phyloP scores from a whole-genome alignment of 2,113 vertebrate genomes.

The Pristiophorus japonicus region DNA sequence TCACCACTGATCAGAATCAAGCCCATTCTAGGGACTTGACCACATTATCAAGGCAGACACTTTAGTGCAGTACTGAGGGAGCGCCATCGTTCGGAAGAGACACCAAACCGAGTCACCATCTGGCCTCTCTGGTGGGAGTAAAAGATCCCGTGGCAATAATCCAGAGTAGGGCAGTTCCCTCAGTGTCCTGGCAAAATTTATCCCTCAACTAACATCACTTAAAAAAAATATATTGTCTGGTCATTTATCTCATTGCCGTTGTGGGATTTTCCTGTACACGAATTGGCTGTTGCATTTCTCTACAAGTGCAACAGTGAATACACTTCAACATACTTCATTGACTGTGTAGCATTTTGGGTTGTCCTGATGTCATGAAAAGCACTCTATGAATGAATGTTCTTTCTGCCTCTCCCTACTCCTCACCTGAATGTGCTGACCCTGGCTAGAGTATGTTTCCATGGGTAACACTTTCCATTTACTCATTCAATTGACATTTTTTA shows the following conservation, averaged over 20 bases:
- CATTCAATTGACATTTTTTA: not conserved
- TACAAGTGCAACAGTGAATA: not conserved
- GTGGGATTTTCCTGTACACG: not conserved
- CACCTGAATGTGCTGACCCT: not conserved
- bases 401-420: not conserved
- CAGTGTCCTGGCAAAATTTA: not conserved
- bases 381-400: not conserved
- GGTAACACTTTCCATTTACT: not conserved
- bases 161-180: not conserved
- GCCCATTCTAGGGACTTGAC: not conserved
- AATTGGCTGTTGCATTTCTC: not conserved
- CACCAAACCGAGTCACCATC: not conserved
- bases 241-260: not conserved
- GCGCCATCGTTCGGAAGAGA: not conserved
- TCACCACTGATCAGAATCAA: not conserved
- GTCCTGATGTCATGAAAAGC: not conserved
- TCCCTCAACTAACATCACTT: not conserved
- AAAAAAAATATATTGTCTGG: not conserved
- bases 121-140: not conserved
- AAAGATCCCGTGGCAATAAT: not conserved
- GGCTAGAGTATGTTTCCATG: not conserved
- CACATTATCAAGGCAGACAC: not conserved
- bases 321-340: not conserved
- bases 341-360: not conserved
- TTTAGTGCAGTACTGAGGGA: not conserved